phyloP scores from a whole-genome alignment of 1,140 invertebrate species.

The Scaptomyza montana region DNA sequence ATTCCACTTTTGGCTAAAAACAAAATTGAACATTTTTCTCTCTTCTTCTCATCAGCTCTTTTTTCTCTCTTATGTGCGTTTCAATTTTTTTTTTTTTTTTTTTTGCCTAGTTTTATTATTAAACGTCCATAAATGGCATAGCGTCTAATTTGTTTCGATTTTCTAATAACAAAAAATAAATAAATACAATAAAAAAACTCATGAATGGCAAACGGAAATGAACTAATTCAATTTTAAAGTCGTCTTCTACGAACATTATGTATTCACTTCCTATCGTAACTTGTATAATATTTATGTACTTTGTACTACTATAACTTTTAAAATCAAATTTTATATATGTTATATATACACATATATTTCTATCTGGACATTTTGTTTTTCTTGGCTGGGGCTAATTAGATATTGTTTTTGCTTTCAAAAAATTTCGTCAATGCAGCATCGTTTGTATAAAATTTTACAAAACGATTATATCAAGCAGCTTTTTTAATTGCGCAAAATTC shows the following conservation, averaged over 20 bases:
- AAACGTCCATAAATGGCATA: constrained; percentile 73
- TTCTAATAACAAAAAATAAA: constrained; percentile 73
- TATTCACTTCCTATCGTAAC: constrained; percentile 3
- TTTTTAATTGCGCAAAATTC: too few relatives aligned
- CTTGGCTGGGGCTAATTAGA: neutral
- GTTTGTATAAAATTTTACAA: too few relatives aligned
- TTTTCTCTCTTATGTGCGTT: constrained; percentile 35
- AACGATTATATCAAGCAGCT: too few relatives aligned
- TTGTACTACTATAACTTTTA: constrained; percentile 5
- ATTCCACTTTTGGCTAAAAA: constrained; percentile 70
- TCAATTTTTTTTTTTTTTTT: constrained; percentile 47
- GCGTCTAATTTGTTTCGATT: constrained; percentile 80
- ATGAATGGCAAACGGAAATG: constrained; percentile 57
- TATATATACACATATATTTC: neutral
- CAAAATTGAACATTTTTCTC: constrained; percentile 14
- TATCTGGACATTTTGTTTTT: neutral
- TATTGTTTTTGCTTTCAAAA: neutral
- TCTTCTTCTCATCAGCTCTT: constrained; percentile 33
- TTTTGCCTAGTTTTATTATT: constrained; percentile 69
- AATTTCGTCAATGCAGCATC: too few relatives aligned
- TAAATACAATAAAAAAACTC: constrained; percentile 50
- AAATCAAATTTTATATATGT: neutral
- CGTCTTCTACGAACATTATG: constrained; percentile 6
- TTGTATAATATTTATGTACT: constrained; percentile 18
- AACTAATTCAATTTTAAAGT: constrained; percentile 50